Percentiles rank a stretch among this genome's conserved stretches.
These are phyloP conservation scores for rat (Rattus norvegicus) DNA, from an alignment of 2,113 vertebrate species.

Conservation along the genomic window GRCr8 NC_086020.1:140700001-140700500, in stretches of 20 bases:
- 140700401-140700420: neutral
- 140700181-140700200: neutral
- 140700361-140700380: neutral
- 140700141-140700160: conserved; percentile 16
- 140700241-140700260: neutral
- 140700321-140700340: neutral
- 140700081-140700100: neutral
- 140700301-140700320: neutral
- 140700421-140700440: neutral
- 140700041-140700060: neutral
- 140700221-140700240: neutral
- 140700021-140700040: neutral
- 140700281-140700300: neutral
- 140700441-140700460: conserved; percentile 2
- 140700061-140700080: neutral
- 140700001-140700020: conserved; percentile 4
- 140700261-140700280: neutral
- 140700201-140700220: neutral
- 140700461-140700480: neutral
- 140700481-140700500: neutral
- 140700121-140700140: neutral
- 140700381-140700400: neutral
- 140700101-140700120: neutral
- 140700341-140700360: neutral
- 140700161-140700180: neutral